Evolutionary conservation across 2,888 invertebrate species (phyloP), one percentile per base, ranked within the genome.

Genomic region (Caenorhabditis doughertyi): DNA sequence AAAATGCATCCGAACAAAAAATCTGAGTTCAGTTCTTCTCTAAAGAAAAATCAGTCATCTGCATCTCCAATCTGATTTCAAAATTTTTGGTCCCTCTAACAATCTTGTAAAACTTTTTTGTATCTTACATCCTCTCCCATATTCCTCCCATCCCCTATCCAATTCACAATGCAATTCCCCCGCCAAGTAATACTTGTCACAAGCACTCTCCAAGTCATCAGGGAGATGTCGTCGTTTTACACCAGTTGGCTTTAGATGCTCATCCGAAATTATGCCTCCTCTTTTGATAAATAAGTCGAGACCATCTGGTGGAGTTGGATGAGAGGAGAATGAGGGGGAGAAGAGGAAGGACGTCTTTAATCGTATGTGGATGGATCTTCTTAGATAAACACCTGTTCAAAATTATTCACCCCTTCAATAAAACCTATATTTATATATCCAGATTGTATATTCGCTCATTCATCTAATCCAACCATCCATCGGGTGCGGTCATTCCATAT

Each of bases 381-480:
- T 44, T 13, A 68, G 76, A 77, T 68, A 77, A 70, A 35, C 76
- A 77, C 68, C 76, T 77, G 68, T 70, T 68, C 76, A 4, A 35
- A 44, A 67, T 29, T n/a, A 27, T 29, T 16, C 42, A 3, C 42
- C 16, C 44, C 44, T 47, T 25, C 23, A 13, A 39, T 51, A 42
- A 60, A 60, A 60, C 60, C 60, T 58, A 58, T 29, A 55, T 55
- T 56, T 56, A 56, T 56, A n/a, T 44, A n/a, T n/a, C 44, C n/a
- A 44, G 44, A 44, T 44, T 44, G 56, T 35, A n/a, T n/a, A n/a
- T n/a, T n/a, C n/a, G n/a, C n/a, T n/a, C n/a, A n/a, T n/a, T n/a
- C n/a, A n/a, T n/a, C n/a, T n/a, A n/a, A n/a, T n/a, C n/a, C n/a
- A n/a, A n/a, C n/a, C n/a, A n/a, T n/a, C n/a, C n/a, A n/a, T n/a